phyloP scores from a whole-genome alignment of 2,888 invertebrate genomes.

The Tetramorium bicarinatum region DNA sequence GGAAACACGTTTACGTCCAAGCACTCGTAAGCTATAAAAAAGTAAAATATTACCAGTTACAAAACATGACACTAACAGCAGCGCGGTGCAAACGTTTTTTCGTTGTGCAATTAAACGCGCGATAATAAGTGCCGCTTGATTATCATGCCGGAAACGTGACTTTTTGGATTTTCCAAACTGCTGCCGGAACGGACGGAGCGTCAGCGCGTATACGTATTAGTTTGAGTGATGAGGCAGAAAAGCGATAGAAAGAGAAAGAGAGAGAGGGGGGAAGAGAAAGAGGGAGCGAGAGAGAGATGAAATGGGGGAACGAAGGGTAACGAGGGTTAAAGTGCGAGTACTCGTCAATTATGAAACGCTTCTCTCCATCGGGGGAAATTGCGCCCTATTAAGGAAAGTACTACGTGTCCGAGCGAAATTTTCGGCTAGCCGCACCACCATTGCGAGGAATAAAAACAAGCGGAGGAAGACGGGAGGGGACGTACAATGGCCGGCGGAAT shows the following conservation, averaged over 20 bases:
- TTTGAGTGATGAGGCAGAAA: conserved; percentile 45
- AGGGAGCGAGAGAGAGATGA: neutral
- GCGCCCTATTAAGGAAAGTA: conserved; percentile 75
- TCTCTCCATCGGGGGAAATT: conserved; percentile 71
- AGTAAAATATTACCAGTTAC: conserved; percentile 20
- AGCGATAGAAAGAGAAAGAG: neutral
- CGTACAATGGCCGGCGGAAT: conserved; percentile 36
- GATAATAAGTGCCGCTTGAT: conserved; percentile 72
- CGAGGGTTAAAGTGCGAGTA: conserved; percentile 77
- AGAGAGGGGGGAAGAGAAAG: neutral
- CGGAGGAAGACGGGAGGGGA: neutral
- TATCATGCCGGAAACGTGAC: conserved; percentile 75
- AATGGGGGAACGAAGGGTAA: conserved; percentile 61
- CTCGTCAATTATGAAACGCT: conserved; percentile 80
- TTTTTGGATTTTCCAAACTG: conserved; percentile 77
- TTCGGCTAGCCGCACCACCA: conserved; percentile 54
- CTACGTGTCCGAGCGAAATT: conserved; percentile 75
- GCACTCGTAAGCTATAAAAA: conserved; percentile 9
- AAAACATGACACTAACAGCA: conserved; percentile 28
- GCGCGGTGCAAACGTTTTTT: conserved; percentile 56
- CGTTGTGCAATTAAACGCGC: conserved; percentile 70
- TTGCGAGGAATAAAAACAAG: conserved; percentile 65
- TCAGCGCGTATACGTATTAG: conserved; percentile 60
- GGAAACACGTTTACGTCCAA: neutral
- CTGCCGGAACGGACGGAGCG: conserved; percentile 33